phyloP scores from a whole-genome alignment of 2,797 vertebrate genomes.

The Chromobotia macracanthus region DNA sequence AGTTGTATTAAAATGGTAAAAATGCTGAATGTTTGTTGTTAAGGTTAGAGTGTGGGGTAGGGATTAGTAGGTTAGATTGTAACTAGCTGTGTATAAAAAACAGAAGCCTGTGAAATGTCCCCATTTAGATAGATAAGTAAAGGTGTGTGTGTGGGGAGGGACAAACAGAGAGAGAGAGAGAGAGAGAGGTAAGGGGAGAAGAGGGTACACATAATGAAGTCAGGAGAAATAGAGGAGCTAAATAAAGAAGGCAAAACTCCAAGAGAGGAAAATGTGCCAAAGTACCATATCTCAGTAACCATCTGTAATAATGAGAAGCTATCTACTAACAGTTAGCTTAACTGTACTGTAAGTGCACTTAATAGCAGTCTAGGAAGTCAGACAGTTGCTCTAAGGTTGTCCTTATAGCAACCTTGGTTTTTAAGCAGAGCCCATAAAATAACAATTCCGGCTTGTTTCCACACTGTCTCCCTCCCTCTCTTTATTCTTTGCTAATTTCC shows the following conservation, averaged over 20 bases:
- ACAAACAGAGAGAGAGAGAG: neutral
- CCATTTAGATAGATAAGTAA: neutral
- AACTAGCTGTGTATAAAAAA: too few species aligned
- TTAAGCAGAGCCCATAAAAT: constrained; percentile 14
- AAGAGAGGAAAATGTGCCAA: constrained; percentile 25
- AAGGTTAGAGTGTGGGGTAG: too few species aligned
- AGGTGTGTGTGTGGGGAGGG: neutral
- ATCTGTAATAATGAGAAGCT: constrained; percentile 32
- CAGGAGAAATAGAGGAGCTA: constrained; percentile 11
- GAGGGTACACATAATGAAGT: constrained; percentile 8
- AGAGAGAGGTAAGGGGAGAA: constrained; percentile 17
- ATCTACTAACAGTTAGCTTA: constrained; percentile 16
- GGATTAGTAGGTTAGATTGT: too few species aligned
- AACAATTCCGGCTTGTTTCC: constrained; percentile 23
- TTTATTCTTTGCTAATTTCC: constrained; percentile 34
- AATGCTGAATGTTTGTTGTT: too few species aligned
- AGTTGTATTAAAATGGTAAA: too few species aligned
- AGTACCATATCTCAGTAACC: constrained; percentile 15
- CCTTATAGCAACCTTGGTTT: constrained; percentile 20
- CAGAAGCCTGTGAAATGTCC: too few species aligned
- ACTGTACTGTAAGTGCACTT: constrained; percentile 5
- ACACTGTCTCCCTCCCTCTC: neutral
- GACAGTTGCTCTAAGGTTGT: constrained; percentile 52
- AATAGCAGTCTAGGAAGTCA: constrained; percentile 12
- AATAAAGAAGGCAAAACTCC: constrained; percentile 13